Evolutionary conservation across 1,140 invertebrate species (phyloP), one percentile per base, ranked within the genome.

Genomic region (Dendroctonus ponderosae): DNA sequence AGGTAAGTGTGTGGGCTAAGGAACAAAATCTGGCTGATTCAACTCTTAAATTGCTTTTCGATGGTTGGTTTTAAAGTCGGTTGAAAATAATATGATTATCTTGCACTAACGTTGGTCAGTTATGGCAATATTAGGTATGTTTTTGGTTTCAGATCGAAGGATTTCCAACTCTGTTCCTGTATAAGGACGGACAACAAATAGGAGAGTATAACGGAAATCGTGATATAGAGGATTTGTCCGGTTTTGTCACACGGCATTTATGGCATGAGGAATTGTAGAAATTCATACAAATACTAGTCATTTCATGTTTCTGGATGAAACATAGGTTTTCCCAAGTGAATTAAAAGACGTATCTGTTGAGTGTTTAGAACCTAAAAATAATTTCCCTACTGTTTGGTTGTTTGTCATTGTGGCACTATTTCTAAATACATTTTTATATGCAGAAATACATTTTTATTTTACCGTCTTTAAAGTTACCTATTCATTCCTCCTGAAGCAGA

Each of bases 161-260:
- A 44, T 89, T 88, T 73, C 88, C 88, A n/a, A 84, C 87, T 5
- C 72, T 90, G 5, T 82, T 83, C 41, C 75, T 90, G 2, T 91
- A 89, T 74, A 85, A 84, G 72, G 79, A 89, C 70, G 89, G 89
- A 7, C 76, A 83, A 57, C 86, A 86, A 68, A 77, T 90, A 12
- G 81, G 82, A 0, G 89, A 92, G 72, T 92, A 92, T 74, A 85
- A 83, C 65, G 90, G 90, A n/a, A 82, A 83, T 38, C 81, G 90
- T 43, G 83, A 80, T 5, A 76, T 91, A 6, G 85, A 89, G 5
- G 87, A 89, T 75, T 77, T 91, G 6, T 81, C 84, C 64, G 82
- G 83, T 38, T 91, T 88, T 77, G 81, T 90, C 14, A 76, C 78
- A n/a, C 80, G 82, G 43, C 80, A 87, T 74, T 70, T 79, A 42